A percentile compares a stretch with the other conserved stretches of the same genome.
These are phyloP conservation scores for Leptobrachium ailaonicum DNA, from an alignment of 2,113 vertebrate genomes.

Conservation along the genomic window DNA sequence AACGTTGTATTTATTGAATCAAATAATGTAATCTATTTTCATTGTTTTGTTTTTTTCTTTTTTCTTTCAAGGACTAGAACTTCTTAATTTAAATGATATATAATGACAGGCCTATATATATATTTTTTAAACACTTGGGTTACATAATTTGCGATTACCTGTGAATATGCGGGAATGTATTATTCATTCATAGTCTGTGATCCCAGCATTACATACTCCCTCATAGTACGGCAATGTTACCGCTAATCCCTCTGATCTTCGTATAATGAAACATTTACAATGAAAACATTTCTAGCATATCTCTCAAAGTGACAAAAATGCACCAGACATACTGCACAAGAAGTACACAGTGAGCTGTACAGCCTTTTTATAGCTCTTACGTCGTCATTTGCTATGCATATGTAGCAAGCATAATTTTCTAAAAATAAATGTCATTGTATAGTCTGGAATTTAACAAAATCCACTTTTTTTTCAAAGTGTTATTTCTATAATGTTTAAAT, in stretches of 20 bases:
- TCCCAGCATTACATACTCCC: not conserved
- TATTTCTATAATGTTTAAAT: no score
- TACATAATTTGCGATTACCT: no score
- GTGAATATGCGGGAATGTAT: no score
- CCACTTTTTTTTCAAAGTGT: not conserved
- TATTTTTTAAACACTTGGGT: no score
- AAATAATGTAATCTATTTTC: no score
- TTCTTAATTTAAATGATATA: no score
- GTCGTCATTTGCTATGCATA: not conserved
- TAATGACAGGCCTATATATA: no score
- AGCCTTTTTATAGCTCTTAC: slow-evolving; percentile 19
- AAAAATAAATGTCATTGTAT: slow-evolving; percentile 12
- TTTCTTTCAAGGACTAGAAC: no score
- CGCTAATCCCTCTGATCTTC: not conserved
- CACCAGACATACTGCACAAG: slow-evolving; percentile 15
- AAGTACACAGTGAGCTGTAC: slow-evolving; percentile 23
- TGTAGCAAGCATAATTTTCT: not conserved
- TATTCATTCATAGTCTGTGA: no score
- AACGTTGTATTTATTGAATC: no score
- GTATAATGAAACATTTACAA: slow-evolving; percentile 19
- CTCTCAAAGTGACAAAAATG: slow-evolving; percentile 12
- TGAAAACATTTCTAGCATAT: slow-evolving; percentile 20
- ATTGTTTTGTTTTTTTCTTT: no score
- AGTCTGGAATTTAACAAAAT: not conserved
- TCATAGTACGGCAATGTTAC: not conserved